Evolutionary conservation across 2,888 invertebrate species (phyloP), one percentile per base, ranked within the genome.

Genomic region (Odontocerum albicorne): DNA sequence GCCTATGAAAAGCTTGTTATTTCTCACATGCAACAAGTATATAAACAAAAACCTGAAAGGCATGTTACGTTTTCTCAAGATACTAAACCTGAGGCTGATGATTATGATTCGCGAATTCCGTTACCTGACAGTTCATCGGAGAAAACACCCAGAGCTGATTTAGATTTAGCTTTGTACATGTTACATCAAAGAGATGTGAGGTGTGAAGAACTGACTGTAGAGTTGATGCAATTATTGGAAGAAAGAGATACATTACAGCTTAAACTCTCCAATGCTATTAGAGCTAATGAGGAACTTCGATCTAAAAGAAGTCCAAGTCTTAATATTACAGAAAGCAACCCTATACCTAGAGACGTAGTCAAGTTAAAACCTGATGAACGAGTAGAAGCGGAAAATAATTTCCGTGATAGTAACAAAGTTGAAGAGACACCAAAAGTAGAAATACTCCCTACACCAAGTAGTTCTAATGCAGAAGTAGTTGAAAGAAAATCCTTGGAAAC

Each of bases 241-340:
- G 93, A 93, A 69, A 80, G 93, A 49, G 93, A 94, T 66, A 89
- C 89, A 0, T 70, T 94, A 47, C 93, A 93, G 65, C 70, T 93
- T 56, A 84, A 90, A 61, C 72, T 94, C 4, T 92, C 92, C 0
- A 90, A 90, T 66, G 86, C 90, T 7, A 75, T 93, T 51, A 79
- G 92, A 38, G 81, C 87, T 31, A 85, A 86, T 63, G 92, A 91
- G 69, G 80, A 83, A 15, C 65, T 82, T 54, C 68, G 72, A 67
- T 79, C 61, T 62, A 66, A 65, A 32, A 43, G 49, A 19, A 62
- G 49, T 40, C 46, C 46, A 19, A 50, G 49, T 33, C 19, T 4
- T 17, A 47, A 35, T 27, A n/a, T 17, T 13, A 10, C 19, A 8
- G 51, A 51, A 13, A 31, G 31, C 10, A 15, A 22, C 13, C 21